phyloP scores from a whole-genome alignment of 2,888 invertebrate species.

The Saturnia pavonia region DNA sequence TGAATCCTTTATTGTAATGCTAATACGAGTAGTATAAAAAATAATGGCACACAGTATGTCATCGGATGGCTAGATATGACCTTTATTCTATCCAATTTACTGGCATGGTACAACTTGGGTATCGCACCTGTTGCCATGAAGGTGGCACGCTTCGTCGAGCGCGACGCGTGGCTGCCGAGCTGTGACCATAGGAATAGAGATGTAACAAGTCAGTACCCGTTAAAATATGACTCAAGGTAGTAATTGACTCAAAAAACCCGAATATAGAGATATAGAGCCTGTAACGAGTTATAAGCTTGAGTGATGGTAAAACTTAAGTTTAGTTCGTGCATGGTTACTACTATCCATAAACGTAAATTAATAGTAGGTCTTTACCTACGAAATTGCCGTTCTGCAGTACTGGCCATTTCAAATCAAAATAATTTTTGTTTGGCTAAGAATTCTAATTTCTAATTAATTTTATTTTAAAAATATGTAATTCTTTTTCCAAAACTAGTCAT shows the following conservation, averaged over 20 bases:
- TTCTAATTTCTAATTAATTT: no score
- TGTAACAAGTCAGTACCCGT: conserved; percentile 26
- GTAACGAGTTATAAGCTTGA: background rate
- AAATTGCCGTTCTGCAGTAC: no score
- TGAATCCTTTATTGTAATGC: no score
- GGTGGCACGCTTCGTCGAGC: conserved; percentile 54
- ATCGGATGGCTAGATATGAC: background rate
- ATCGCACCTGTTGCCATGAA: conserved; percentile 61
- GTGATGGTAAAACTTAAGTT: background rate
- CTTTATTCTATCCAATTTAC: conserved; percentile 30
- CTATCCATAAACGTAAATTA: no score
- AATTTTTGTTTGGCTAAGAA: no score
- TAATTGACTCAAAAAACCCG: background rate
- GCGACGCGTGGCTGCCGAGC: conserved; percentile 46
- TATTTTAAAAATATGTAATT: no score
- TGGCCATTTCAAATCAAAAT: no score
- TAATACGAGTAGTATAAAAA: background rate
- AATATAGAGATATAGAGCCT: conserved; percentile 4
- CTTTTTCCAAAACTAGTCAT: no score
- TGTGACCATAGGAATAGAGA: conserved; percentile 30
- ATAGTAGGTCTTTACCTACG: no score
- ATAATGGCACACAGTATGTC: background rate
- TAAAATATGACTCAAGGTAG: conserved; percentile 28
- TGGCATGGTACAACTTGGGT: conserved; percentile 34
- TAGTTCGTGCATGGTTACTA: background rate